phyloP scores from a whole-genome alignment of 2,797 vertebrate genomes.

The Enteromius paludinosus region DNA sequence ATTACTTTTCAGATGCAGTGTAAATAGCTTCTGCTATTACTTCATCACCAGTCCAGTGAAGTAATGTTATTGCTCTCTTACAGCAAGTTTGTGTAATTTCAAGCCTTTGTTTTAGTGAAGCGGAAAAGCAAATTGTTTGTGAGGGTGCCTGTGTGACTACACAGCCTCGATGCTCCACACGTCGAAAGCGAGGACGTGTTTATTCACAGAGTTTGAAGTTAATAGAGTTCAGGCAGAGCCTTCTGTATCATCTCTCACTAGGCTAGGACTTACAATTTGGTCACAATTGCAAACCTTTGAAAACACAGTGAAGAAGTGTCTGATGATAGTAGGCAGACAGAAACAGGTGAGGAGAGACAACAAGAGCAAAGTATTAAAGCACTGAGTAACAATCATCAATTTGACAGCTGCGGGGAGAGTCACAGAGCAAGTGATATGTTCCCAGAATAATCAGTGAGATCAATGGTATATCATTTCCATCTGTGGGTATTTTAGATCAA shows the following conservation, averaged over 20 bases:
- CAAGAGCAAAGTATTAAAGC: slow-evolving; percentile 19
- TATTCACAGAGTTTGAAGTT: slow-evolving; percentile 56
- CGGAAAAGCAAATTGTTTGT: slow-evolving; percentile 43
- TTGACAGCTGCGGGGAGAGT: slow-evolving; percentile 2
- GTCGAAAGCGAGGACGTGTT: slow-evolving; percentile 52
- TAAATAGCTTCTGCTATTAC: slow-evolving; percentile 9
- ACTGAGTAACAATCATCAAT: background rate
- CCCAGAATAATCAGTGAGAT: slow-evolving; percentile 42
- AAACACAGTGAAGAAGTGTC: slow-evolving; percentile 18
- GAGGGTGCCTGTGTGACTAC: slow-evolving; percentile 47
- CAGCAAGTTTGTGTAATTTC: slow-evolving; percentile 36
- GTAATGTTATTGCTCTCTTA: slow-evolving; percentile 45
- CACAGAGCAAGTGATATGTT: background rate
- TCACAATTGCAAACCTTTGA: slow-evolving; percentile 41
- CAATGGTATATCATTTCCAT: slow-evolving; percentile 27
- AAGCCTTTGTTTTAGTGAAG: slow-evolving; percentile 32
- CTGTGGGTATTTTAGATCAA: background rate
- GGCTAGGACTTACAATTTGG: slow-evolving; percentile 40
- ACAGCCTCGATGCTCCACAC: slow-evolving; percentile 39
- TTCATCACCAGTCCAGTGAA: slow-evolving; percentile 24
- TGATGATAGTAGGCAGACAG: slow-evolving; percentile 21
- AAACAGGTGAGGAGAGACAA: slow-evolving; percentile 27
- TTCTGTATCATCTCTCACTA: slow-evolving; percentile 35
- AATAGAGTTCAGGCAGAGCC: slow-evolving; percentile 58
- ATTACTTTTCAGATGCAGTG: slow-evolving; percentile 21